A percentile compares a stretch with the other conserved stretches of the same genome.
Conservation (phyloP, 2,113 vertebrate species). For the Sinocyclocheilus anophthalmus region DNA sequence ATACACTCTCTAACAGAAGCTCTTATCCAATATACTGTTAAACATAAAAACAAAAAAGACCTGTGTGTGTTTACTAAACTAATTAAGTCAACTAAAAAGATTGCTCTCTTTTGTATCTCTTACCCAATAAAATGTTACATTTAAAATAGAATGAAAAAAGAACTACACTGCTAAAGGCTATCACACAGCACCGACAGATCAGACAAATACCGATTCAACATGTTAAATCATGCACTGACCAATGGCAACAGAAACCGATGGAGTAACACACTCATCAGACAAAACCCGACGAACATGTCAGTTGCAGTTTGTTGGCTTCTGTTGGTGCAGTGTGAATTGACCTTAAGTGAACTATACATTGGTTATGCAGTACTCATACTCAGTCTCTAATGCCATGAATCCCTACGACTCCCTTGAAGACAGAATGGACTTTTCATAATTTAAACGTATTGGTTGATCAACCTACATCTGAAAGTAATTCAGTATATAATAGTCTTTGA, state of each 20-base stretch:
- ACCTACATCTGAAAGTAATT: not conserved
- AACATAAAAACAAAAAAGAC: not conserved
- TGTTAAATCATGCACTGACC: no score
- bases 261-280: no score
- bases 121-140: not conserved
- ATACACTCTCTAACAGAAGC: no score
- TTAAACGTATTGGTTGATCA: not conserved
- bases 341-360: not conserved
- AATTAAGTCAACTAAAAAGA: not conserved
- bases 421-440: not conserved
- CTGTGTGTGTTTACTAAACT: not conserved
- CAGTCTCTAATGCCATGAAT: not conserved
- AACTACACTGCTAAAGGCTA: not conserved
- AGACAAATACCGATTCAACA: no score
- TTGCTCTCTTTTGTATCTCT: not conserved
- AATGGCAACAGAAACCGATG: no score
- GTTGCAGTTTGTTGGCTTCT: no score
- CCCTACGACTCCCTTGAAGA: not conserved
- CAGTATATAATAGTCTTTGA: not conserved
- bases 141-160: not conserved
- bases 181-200: no score
- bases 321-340: no score
- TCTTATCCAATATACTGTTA: no score
- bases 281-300: no score
- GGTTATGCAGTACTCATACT: not conserved